Evolutionary conservation across 2,888 invertebrate genomes (phyloP), one percentile per base, ranked within the genome.

Genomic region (Morpho helenor): DNA sequence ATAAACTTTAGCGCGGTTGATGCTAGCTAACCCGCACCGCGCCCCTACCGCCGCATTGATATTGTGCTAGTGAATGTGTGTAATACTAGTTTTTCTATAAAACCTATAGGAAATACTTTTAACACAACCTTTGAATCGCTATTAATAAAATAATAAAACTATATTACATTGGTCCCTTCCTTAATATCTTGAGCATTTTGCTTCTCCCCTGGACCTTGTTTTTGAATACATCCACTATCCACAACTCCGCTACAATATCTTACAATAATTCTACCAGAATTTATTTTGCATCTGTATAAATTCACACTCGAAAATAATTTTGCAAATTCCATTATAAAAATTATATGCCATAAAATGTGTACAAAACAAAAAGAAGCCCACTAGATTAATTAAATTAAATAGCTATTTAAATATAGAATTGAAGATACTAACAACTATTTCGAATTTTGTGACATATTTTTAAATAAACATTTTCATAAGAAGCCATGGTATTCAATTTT

Each of bases 311-410:
- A 68, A 68, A 80, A 70, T 64, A 87, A 84, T 83, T 86, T 87
- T 55, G 75, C 68, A 68, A 79, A 74, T 59, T 66, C 74, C 89
- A 88, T 88, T 66, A 59, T 78, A 71, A 75, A 76, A 80, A 73
- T 67, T 66, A 60, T 66, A 69, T 61, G 60, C 59, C 41, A 60
- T 61, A 16, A 16, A 16, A 16, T 31, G 31, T 31, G 5, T 31
- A 62, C 16, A 62, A 64, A 61, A 45, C 60, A 50, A 57, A 65
- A 69, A 42, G 52, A 48, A 58, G 40, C 85, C 86, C 69, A 66
- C 82, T 84, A 70, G 85, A 81, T 59, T 46, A 23, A 10, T 23
- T 48, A 9, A n/a, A 49, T 31, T 54, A 8, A 22, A 54, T 42
- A 7, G 9, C 16, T 8, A 40, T 54, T 58, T 49, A 41, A 58